Evolutionary conservation across 2,797 vertebrate species (phyloP), one percentile per base, ranked within the genome.

Genomic region (Gallinago solitaria): DNA sequence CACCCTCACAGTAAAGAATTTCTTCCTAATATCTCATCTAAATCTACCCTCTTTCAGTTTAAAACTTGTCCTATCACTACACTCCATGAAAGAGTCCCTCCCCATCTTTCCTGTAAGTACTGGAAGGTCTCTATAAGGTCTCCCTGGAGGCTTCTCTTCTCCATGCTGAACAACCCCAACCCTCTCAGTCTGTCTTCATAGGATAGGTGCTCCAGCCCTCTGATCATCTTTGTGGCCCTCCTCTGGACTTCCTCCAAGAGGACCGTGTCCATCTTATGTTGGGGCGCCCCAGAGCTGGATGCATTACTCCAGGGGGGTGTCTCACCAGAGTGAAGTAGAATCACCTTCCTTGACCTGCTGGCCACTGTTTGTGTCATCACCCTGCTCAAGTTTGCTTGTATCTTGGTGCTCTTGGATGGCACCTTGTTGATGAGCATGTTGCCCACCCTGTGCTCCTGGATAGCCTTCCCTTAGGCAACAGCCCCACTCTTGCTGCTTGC

Each of bases 351-450:
- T 9, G 8, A 39, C 60, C 17, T 41, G 27, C 37, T 63, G 37
- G 60, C 27, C 9, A 6, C 28, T 32, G 45, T 30, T 64, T 68
- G 27, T 76, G 45, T 57, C 54, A 27, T 18, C 9, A 25, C 25
- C 27, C 32, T 59, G 24, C 50, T 73, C 47, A 13, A 13, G 19
- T 59, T 37, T 20, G 16, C 28, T 15, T 53, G 24, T 4, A 1
- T n/a, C 50, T 70, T 18, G 61, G 33, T 82, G 53, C 45, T 37
- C 50, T 33, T 68, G 39, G 28, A 14, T 68, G 64, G 59, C 41
- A 6, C n/a, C 30, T 30, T 35, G n/a, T 2, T 20, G 82, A 16
- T 11, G 53, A 61, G 32, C 6, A 0, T 2, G 0, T 13, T 76
- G 51, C 61, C 25, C 56, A 23, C 25, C 32, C n/a, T 28, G 41